Evolutionary conservation across 2,113 vertebrate genomes (phyloP).

Genomic region (Vulpes vulpes): DNA sequence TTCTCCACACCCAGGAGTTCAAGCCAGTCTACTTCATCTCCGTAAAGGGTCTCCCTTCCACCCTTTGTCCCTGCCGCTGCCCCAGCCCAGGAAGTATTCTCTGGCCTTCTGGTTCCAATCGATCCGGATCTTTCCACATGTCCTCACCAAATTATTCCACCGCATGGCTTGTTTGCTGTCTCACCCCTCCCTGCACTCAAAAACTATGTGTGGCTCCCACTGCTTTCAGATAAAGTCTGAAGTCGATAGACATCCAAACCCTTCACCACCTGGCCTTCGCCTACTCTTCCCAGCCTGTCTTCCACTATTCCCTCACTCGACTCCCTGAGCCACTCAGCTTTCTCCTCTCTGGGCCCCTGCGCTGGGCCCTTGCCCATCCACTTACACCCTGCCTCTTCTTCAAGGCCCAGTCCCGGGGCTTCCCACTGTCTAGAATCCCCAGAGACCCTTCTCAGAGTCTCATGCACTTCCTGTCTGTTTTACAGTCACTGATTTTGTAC

Average conservation of each 20-base stretch:
- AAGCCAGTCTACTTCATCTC: background rate
- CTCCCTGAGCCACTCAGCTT: background rate
- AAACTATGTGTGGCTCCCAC: background rate
- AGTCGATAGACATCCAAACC: background rate
- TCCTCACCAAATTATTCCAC: background rate
- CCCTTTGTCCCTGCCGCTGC: background rate
- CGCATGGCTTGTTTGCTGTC: background rate
- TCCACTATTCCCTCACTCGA: background rate
- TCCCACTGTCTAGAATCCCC: background rate
- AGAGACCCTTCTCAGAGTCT: background rate
- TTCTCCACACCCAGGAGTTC: background rate
- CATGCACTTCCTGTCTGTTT: background rate
- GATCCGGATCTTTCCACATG: background rate
- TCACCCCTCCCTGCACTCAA: background rate
- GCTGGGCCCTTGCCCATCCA: background rate
- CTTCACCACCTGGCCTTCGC: background rate
- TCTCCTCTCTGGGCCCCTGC: background rate
- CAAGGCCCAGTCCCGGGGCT: background rate
- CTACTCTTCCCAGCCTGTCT: background rate
- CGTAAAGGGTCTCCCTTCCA: background rate
- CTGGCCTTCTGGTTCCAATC: background rate
- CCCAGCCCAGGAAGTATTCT: background rate
- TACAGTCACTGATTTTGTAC: rapidly evolving
- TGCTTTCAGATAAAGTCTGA: background rate
- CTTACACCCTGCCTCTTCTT: background rate